Evolutionary conservation across 2,113 vertebrate species (phyloP).

Genomic region (Neomonachus schauinslandi): DNA sequence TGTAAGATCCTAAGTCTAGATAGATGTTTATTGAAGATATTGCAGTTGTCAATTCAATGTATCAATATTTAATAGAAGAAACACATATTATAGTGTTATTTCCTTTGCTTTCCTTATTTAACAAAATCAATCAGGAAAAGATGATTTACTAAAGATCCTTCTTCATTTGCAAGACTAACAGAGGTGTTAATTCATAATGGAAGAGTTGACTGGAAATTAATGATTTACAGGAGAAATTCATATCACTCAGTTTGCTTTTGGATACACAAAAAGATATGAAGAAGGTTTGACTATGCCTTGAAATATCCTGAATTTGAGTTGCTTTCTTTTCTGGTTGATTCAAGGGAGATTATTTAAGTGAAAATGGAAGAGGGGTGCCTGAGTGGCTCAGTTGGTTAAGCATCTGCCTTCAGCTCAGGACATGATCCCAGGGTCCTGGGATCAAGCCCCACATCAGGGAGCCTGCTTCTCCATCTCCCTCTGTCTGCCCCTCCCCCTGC

Average conservation of each 20-base stretch:
- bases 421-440: neutral
- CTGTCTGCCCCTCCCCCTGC: neutral
- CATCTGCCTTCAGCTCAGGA: neutral
- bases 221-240: neutral
- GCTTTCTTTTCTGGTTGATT: neutral
- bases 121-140: neutral
- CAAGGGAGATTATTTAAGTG: neutral
- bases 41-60: neutral
- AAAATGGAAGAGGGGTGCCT: neutral
- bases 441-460: neutral
- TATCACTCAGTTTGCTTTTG: neutral
- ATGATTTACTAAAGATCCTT: neutral
- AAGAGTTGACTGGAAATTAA: neutral
- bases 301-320: neutral
- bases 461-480: neutral
- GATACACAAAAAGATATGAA: neutral
- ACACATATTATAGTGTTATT: neutral
- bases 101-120: neutral
- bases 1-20: neutral
- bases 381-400: neutral
- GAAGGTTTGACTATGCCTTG: neutral
- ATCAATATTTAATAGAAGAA: slow-evolving; percentile 43
- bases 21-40: slow-evolving; percentile 6
- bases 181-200: neutral
- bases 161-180: slow-evolving; percentile 25